phyloP scores from a whole-genome alignment of 1,140 invertebrate genomes.

The Bombus confusus region DNA sequence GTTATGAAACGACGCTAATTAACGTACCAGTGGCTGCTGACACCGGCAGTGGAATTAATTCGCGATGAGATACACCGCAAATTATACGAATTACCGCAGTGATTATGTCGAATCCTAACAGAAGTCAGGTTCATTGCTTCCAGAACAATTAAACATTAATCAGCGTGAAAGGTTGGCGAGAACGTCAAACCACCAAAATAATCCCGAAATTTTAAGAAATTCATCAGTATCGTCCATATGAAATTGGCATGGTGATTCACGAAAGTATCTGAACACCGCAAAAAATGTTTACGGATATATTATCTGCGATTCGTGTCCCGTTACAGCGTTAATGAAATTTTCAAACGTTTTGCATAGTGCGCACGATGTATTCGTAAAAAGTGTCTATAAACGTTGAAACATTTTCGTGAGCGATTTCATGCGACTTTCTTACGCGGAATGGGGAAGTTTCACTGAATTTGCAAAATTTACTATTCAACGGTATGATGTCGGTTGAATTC shows the following conservation, averaged over 20 bases:
- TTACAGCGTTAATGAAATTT: neutral
- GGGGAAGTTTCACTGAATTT: neutral
- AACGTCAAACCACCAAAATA: neutral
- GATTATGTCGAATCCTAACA: conserved; percentile 11
- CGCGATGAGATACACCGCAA: conserved; percentile 5
- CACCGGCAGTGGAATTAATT: conserved; percentile 13
- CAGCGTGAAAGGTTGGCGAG: neutral
- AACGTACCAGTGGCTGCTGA: neutral
- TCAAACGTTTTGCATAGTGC: neutral
- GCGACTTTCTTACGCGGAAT: neutral
- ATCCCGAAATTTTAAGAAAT: neutral
- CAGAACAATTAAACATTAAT: neutral
- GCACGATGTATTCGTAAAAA: neutral
- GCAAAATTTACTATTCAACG: neutral
- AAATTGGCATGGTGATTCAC: too few relatives aligned
- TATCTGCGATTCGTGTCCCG: too few relatives aligned
- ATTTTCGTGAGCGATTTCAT: neutral
- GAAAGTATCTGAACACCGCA: too few relatives aligned
- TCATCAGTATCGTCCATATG: too few relatives aligned
- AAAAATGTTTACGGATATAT: too few relatives aligned
- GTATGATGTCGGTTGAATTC: neutral
- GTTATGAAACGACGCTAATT: conserved; percentile 70
- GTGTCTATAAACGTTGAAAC: neutral
- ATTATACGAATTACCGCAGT: conserved; percentile 34
- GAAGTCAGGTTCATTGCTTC: conserved; percentile 23